Conservation (phyloP, 2,888 invertebrate genomes). For the Endotricha flammealis region DNA sequence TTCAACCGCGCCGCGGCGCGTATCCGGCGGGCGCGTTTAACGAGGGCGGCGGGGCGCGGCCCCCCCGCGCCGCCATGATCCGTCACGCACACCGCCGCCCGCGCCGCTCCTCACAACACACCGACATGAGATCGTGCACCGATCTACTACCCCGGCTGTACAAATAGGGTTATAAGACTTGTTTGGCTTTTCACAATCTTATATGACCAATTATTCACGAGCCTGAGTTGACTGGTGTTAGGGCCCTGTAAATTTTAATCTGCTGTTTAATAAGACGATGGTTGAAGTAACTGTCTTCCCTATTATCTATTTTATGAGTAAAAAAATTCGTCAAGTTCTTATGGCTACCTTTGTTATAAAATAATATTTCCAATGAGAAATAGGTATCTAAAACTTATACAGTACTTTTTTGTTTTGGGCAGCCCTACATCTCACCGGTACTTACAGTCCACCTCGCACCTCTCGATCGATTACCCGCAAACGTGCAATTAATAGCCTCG, state of each 20-base stretch:
- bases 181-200: too few species aligned
- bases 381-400: too few species aligned
- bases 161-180: too few species aligned
- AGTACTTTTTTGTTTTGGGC: not conserved
- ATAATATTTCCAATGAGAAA: too few species aligned
- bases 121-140: slow-evolving; percentile 20
- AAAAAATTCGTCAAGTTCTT: too few species aligned
- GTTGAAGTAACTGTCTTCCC: too few species aligned
- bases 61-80: slow-evolving; percentile 75
- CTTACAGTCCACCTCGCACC: slow-evolving; percentile 14
- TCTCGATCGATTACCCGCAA: slow-evolving; percentile 70
- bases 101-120: slow-evolving; percentile 22
- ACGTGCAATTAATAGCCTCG: slow-evolving; percentile 74
- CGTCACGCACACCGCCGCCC: slow-evolving; percentile 65
- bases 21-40: slow-evolving; percentile 73
- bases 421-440: slow-evolving; percentile 2
- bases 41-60: slow-evolving; percentile 65
- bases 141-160: not conserved
- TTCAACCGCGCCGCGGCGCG: slow-evolving; percentile 65
- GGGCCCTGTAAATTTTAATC: too few species aligned
- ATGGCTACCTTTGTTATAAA: too few species aligned
- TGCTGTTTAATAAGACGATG: too few species aligned
- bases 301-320: too few species aligned
- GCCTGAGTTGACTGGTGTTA: too few species aligned
- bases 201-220: too few species aligned